A percentile compares a stretch with the other conserved stretches of the same genome.
Evolutionary conservation across 2,888 invertebrate genomes (phyloP).

Genomic region (Therioaphis trifolii): DNA sequence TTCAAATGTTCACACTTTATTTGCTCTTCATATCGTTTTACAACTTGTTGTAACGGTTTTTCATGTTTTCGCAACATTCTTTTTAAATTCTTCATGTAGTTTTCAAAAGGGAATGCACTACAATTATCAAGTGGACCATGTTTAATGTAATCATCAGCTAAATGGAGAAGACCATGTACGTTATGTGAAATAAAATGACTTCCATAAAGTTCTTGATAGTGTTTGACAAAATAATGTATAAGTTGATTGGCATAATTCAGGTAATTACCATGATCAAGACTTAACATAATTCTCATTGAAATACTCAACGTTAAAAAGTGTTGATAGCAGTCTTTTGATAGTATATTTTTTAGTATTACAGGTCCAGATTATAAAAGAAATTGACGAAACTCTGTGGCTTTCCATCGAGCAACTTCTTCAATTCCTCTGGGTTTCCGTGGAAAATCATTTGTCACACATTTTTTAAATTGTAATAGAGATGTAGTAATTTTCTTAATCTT

Average conservation of each 20-base stretch:
- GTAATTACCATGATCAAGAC: background rate
- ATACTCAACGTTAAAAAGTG: background rate
- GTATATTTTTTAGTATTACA: background rate
- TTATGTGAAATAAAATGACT: conserved; percentile 4
- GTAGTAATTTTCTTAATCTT: conserved; percentile 32
- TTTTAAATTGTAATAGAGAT: background rate
- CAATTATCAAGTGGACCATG: background rate
- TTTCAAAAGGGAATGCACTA: no score
- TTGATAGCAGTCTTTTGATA: conserved; percentile 7
- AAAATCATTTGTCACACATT: conserved; percentile 46
- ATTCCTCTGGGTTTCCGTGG: conserved; percentile 40
- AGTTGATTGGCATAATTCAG: background rate
- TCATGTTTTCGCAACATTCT: no score
- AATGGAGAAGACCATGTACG: background rate
- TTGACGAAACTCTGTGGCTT: conserved; percentile 4
- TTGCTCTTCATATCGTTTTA: no score
- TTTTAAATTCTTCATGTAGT: background rate
- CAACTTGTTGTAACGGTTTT: no score
- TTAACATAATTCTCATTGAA: background rate
- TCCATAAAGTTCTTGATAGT: background rate
- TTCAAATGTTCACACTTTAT: background rate
- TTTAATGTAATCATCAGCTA: no score
- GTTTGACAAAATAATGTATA: background rate
- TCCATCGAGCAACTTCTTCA: background rate
- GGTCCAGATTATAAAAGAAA: background rate